Evolutionary conservation across 2,113 vertebrate species (phyloP).

Genomic region (Bothrops jararaca): DNA sequence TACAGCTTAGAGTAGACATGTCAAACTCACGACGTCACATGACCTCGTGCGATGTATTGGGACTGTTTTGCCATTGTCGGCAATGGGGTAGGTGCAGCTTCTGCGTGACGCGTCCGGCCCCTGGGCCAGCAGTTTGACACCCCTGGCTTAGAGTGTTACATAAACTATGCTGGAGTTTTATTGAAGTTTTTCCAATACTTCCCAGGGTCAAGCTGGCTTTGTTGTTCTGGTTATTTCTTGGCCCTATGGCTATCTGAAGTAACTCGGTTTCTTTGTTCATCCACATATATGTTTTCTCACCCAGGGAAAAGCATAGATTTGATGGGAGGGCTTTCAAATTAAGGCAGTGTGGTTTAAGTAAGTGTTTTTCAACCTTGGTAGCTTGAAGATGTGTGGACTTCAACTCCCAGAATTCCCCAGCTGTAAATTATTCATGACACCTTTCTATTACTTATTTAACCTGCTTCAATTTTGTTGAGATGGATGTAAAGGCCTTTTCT

Average conservation of each 20-base stretch:
- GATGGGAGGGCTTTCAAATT: background rate
- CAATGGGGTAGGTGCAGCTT: no score
- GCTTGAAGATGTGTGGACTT: background rate
- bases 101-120: no score
- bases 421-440: conserved; percentile 70
- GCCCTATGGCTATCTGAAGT: background rate
- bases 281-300: conserved; percentile 6
- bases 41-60: no score
- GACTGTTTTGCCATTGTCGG: no score
- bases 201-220: background rate
- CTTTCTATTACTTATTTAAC: conserved; percentile 64
- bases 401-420: conserved; percentile 22
- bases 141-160: background rate
- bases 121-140: no score
- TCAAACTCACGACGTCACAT: no score
- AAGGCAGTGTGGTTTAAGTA: conserved; percentile 5
- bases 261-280: background rate
- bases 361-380: background rate
- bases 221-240: background rate
- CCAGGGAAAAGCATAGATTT: background rate
- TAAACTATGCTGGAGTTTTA: background rate
- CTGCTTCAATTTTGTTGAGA: conserved; percentile 54
- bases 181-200: background rate
- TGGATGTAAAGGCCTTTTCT: conserved; percentile 55
- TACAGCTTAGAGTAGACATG: no score